Evolutionary conservation across 2,797 vertebrate species (phyloP).

Genomic region (Echeneis naucrates): DNA sequence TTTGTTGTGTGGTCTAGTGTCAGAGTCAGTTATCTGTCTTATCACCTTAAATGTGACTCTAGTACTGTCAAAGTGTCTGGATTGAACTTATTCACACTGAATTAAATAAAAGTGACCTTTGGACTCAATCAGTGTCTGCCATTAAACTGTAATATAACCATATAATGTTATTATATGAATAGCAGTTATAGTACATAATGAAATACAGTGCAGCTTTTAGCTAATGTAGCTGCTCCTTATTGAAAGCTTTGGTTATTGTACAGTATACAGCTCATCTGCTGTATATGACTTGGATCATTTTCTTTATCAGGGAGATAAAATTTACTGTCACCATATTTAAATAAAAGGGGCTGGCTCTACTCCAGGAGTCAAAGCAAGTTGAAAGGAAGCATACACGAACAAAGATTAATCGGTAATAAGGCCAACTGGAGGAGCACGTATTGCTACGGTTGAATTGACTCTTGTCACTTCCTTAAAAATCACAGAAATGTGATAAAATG

Average conservation of each 20-base stretch:
- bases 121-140: constrained; percentile 43
- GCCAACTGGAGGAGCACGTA: constrained; percentile 17
- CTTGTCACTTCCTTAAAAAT: constrained; percentile 55
- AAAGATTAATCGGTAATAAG: constrained; percentile 39
- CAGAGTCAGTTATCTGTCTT: constrained; percentile 45
- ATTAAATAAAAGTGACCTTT: constrained; percentile 85
- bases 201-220: constrained; percentile 34
- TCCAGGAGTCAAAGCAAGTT: constrained; percentile 16
- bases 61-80: constrained; percentile 51
- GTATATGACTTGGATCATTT: no score
- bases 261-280: constrained; percentile 19
- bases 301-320: constrained; percentile 37
- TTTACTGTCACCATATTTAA: constrained; percentile 24
- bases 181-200: background rate
- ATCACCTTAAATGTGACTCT: constrained; percentile 39
- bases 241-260: constrained; percentile 6
- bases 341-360: constrained; percentile 25
- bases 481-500: constrained; percentile 44
- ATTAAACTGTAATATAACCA: no score
- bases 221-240: constrained; percentile 1
- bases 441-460: constrained; percentile 46
- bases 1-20: constrained; percentile 43
- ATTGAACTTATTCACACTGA: constrained; percentile 70
- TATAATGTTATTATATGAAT: constrained; percentile 12
- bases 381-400: constrained; percentile 33